Evolutionary conservation across 2,888 invertebrate species (phyloP), one percentile per base, ranked within the genome.

Genomic region (Epistrophella euchroma): DNA sequence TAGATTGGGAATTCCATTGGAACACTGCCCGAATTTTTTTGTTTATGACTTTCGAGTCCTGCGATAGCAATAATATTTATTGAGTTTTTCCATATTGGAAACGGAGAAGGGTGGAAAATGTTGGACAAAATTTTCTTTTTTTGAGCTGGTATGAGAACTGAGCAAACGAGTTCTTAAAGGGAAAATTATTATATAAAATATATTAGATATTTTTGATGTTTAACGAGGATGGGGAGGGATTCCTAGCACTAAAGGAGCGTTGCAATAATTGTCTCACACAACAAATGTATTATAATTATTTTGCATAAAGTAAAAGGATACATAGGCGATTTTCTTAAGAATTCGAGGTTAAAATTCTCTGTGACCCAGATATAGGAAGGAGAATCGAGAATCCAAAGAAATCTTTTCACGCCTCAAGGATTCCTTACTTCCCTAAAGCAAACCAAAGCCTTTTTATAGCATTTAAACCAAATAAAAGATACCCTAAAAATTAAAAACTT

Each of bases 21-120:
- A 85, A 80, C 50, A 80, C 71, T 80, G 80, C 84, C 80, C 75
- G 72, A 80, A 35, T 72, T 66, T 47, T 52, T 43, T 47, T 82
- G 55, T 66, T 64, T 37, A 68, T 68, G 68, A 68, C 68, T 43
- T 71, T 68, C 66, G 66, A 70, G 55, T 72, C 37, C 60, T 75
- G 78, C 60, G 78, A 83, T 83, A 83, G 37, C 83, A 73, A 40
- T 78, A 78, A 78, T 83, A 83, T 83, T 83, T 83, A 83, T 83
- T 78, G 68, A 47, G 73, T 73, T 66, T 68, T 78, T 55, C 17
- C 17, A 3, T 52, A 15, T 15, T 3, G 22, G 60, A 28, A 22
- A 22, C 19, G 22, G 22, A 22, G 25, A 25, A 15, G 32, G 62
- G 15, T 1, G 25, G 9, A 40, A 25, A 45, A 37, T 13, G 62